phyloP scores from a whole-genome alignment of 2,888 invertebrate genomes.

The Nomada flava region DNA sequence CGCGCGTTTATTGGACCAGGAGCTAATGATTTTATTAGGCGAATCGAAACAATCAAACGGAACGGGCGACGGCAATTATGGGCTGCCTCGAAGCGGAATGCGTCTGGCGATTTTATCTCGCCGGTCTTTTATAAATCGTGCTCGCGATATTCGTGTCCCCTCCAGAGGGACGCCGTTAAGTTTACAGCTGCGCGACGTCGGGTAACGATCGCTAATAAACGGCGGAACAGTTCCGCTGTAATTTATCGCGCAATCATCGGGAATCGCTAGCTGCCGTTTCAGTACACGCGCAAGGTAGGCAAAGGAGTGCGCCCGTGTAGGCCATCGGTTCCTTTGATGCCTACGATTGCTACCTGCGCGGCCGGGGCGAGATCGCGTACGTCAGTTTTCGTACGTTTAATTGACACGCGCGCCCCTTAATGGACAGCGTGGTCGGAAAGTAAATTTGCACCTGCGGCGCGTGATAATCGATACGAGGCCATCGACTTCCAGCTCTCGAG shows the following conservation, averaged over 20 bases:
- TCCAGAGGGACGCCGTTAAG: neutral
- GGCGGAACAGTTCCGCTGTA: neutral
- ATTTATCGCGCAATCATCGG: conserved; percentile 14
- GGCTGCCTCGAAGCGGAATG: neutral
- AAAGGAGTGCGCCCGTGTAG: no score
- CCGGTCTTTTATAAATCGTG: neutral
- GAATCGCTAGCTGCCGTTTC: neutral
- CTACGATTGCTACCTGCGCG: neutral
- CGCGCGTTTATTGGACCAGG: neutral
- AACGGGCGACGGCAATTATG: no score
- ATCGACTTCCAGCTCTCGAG: conserved; percentile 55
- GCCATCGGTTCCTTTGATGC: neutral
- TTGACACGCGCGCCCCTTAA: conserved; percentile 40
- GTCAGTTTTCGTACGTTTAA: conserved; percentile 40
- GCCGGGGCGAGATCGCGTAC: neutral
- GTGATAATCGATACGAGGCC: conserved; percentile 56
- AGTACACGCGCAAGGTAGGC: no score
- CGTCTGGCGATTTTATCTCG: neutral
- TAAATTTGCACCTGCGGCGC: conserved; percentile 66
- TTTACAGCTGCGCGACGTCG: conserved; percentile 9
- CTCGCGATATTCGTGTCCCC: neutral
- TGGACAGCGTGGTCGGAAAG: conserved; percentile 11
- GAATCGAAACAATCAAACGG: neutral
- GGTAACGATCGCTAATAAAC: conserved; percentile 6
- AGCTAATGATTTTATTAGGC: neutral